Conservation (phyloP, 1,140 invertebrate species). For the Potamilus streckersoni region DNA sequence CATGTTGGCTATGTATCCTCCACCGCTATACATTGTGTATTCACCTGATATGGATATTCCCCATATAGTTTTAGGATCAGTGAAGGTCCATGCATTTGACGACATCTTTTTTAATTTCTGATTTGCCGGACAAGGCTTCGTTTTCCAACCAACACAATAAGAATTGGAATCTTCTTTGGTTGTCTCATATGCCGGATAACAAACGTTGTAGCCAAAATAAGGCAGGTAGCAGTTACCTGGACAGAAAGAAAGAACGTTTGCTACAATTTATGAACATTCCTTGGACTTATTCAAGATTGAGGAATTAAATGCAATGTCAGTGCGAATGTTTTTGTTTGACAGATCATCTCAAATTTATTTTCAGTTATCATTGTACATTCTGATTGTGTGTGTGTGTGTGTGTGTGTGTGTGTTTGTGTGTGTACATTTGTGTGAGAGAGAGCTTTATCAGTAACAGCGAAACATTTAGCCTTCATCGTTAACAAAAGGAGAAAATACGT, state of each 20-base stretch:
- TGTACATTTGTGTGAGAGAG: too few species aligned
- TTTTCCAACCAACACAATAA: constrained; percentile 32
- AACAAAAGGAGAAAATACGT: neutral
- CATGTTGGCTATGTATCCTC: constrained; percentile 35
- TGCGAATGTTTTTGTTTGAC: too few species aligned
- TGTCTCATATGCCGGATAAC: constrained; percentile 23
- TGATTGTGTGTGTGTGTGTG: too few species aligned
- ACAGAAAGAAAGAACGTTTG: neutral
- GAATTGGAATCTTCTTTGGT: constrained; percentile 13
- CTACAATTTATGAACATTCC: too few species aligned
- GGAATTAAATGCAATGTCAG: too few species aligned
- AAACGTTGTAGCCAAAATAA: constrained; percentile 17
- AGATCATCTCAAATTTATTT: too few species aligned
- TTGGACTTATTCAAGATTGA: too few species aligned
- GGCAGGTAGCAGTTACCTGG: constrained; percentile 19
- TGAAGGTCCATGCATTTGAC: constrained; percentile 27
- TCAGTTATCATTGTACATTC: too few species aligned
- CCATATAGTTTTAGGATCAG: constrained; percentile 26
- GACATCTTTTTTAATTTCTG: constrained; percentile 17
- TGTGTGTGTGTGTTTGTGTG: too few species aligned
- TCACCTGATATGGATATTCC: constrained; percentile 27
- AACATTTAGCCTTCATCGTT: too few species aligned
- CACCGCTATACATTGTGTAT: constrained; percentile 34
- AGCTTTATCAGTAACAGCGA: too few species aligned
- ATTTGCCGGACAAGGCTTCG: constrained; percentile 15